A percentile compares a stretch with the other conserved stretches of the same genome.
These are phyloP conservation scores for Cryptocheilus praepositus DNA, from an alignment of 2,888 invertebrate genomes.

Conservation along the genomic window DNA sequence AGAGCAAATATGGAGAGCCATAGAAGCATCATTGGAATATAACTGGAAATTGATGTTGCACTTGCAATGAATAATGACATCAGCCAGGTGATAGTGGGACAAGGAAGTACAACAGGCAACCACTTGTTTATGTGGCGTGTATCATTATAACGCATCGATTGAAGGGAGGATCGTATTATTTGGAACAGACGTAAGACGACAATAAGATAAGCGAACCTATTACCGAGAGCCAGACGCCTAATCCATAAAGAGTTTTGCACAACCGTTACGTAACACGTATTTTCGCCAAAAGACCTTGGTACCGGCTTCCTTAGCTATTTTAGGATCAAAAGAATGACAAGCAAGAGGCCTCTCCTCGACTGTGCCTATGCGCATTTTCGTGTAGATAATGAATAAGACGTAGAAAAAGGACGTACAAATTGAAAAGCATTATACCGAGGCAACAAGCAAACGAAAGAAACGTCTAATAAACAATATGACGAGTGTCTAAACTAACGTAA, in stretches of 20 bases:
- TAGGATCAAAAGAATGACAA: slow-evolving; percentile 34
- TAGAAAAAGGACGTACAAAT: slow-evolving; percentile 33
- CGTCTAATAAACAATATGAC: too few relatives aligned
- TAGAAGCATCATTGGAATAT: too few relatives aligned
- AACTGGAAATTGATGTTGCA: too few relatives aligned
- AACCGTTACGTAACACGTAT: slow-evolving; percentile 40
- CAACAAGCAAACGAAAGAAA: slow-evolving; percentile 20
- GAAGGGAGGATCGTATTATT: slow-evolving; percentile 9
- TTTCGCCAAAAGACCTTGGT: slow-evolving; percentile 41
- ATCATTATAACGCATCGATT: slow-evolving; percentile 9
- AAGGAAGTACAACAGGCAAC: too few relatives aligned
- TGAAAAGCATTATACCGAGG: slow-evolving; percentile 36
- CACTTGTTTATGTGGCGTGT: too few relatives aligned
- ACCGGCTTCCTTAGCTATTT: slow-evolving; percentile 42
- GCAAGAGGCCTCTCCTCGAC: not conserved
- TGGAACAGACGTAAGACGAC: not conserved
- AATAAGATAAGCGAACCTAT: slow-evolving; percentile 16
- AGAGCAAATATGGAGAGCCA: too few relatives aligned
- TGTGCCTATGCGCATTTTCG: slow-evolving; percentile 19
- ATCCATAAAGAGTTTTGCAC: slow-evolving; percentile 27
- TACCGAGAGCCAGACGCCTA: slow-evolving; percentile 9
- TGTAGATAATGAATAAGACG: slow-evolving; percentile 37
- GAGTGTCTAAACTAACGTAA: too few relatives aligned
- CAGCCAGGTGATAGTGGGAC: too few relatives aligned
- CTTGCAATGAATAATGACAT: too few relatives aligned